These are phyloP conservation scores for Chloroceryle inda DNA, from an alignment of 2,797 vertebrate species.

Conservation along the genomic window DNA sequence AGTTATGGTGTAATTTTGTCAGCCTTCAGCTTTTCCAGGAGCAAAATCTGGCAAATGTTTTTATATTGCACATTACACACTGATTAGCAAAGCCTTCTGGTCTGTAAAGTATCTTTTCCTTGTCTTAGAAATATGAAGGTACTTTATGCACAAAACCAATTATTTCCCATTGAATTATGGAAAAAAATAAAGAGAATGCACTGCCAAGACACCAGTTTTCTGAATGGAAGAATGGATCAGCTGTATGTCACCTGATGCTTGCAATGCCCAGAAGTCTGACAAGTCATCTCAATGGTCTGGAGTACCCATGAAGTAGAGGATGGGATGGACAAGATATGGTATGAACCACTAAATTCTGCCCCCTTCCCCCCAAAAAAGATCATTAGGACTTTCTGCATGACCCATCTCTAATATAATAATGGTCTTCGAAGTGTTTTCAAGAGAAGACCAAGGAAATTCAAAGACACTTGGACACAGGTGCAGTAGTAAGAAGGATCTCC, in stretches of 20 bases:
- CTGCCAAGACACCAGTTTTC: background rate
- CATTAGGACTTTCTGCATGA: background rate
- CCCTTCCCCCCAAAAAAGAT: background rate
- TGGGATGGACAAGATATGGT: background rate
- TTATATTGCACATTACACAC: background rate
- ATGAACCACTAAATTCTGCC: fast-evolving
- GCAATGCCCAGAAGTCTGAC: background rate
- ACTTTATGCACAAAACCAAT: background rate
- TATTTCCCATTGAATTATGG: background rate
- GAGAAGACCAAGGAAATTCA: background rate
- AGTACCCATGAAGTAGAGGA: background rate
- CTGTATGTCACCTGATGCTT: background rate
- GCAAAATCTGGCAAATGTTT: background rate
- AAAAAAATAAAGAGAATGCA: background rate
- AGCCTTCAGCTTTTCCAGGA: constrained; percentile 6
- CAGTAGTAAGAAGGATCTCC: background rate
- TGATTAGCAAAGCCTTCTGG: background rate
- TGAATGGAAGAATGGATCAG: background rate
- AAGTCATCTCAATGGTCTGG: background rate
- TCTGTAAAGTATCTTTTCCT: background rate
- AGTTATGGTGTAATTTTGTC: background rate
- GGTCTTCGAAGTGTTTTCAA: background rate
- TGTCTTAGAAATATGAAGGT: background rate
- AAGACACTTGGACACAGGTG: too few relatives aligned
- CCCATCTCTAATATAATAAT: background rate